Evolutionary conservation across 2,888 invertebrate genomes (phyloP).

Genomic region (Argynnis bischoffii): DNA sequence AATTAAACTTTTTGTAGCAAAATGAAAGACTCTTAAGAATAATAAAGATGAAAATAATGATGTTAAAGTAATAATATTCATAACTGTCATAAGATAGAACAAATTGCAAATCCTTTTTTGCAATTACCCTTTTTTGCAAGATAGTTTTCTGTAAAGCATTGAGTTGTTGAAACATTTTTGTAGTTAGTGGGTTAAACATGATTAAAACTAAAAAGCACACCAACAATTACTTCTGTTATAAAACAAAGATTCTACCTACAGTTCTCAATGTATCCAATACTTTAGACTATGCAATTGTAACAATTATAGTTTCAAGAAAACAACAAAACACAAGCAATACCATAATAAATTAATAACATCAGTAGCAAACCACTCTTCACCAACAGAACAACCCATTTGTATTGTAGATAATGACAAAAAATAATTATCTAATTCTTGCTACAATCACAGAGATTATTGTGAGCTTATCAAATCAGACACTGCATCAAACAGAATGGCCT

Average conservation of each 20-base stretch:
- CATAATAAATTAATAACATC: conserved; percentile 79
- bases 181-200: conserved; percentile 45
- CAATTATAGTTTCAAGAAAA: conserved; percentile 62
- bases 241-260: conserved; percentile 40
- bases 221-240: conserved; percentile 41
- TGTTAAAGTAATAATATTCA: too few relatives aligned
- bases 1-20: too few relatives aligned
- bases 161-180: conserved; percentile 29
- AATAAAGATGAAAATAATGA: too few relatives aligned
- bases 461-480: conserved; percentile 73
- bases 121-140: too few relatives aligned
- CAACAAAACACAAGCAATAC: conserved; percentile 77
- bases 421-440: conserved; percentile 80
- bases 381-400: conserved; percentile 72
- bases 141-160: not conserved
- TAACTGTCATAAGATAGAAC: too few relatives aligned
- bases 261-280: conserved; percentile 51
- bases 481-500: conserved; percentile 79
- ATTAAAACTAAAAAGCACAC: conserved; percentile 44
- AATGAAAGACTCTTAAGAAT: too few relatives aligned
- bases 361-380: conserved; percentile 75
- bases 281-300: conserved; percentile 55
- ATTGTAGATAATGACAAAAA: conserved; percentile 71
- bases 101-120: too few relatives aligned
- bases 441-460: conserved; percentile 82